These are phyloP conservation scores for Bellardia bayeri DNA, from an alignment of 2,888 invertebrate species.

Conservation along the genomic window DNA sequence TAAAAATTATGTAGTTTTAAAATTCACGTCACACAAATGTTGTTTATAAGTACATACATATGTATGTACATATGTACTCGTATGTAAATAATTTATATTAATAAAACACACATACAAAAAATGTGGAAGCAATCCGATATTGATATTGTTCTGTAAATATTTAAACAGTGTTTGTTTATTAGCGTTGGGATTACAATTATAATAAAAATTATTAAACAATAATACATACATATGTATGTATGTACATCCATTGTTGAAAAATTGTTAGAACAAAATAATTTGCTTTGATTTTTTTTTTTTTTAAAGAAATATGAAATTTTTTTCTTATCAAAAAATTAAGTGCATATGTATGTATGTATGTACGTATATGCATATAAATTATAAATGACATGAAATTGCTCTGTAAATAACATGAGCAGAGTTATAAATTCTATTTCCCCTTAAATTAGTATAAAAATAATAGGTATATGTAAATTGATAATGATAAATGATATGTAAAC, in stretches of 20 bases:
- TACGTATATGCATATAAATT: no score
- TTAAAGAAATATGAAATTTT: neutral
- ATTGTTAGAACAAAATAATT: neutral
- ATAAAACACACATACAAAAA: neutral
- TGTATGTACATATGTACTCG: no score
- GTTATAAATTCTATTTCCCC: no score
- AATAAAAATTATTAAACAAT: neutral
- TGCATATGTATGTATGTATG: no score
- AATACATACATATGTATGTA: no score
- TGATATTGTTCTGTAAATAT: conserved; percentile 48
- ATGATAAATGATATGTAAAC: no score
- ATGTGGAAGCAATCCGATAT: conserved; percentile 43
- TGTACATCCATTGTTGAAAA: no score
- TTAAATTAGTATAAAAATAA: no score
- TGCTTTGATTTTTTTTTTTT: neutral
- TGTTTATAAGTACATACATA: neutral
- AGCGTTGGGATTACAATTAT: conserved; percentile 29
- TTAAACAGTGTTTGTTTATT: conserved; percentile 29
- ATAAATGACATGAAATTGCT: no score
- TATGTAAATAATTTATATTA: no score
- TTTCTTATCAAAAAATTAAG: neutral
- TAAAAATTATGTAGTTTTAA: neutral
- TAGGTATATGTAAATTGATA: no score
- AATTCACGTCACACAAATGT: conserved; percentile 47
- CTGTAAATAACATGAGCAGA: no score